Base-by-base conservation (phyloP, 2,888 invertebrate genomes). In the Cataglyphis cursor region DNA sequence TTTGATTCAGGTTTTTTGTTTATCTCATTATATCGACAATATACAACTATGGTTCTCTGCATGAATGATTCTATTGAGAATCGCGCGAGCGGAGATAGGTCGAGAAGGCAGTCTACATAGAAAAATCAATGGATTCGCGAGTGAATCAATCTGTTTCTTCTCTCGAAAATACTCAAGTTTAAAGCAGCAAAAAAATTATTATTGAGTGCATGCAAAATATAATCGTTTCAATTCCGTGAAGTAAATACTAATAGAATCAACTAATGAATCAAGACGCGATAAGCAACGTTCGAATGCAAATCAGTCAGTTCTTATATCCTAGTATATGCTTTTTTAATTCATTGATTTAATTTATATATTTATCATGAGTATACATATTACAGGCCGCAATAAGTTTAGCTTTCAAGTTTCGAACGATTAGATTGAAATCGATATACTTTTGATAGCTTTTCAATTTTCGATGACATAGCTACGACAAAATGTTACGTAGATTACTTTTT, bases 41-140 rank as follows among this genome's bases (percentile, higher is more conserved):
- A 44, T 31, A 51, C 78, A 41, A 28, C 51, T 44, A 66, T 81
- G 82, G 82, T 85, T 84, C 89, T 87, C 83, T 84, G 90, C 90
- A 90, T 93, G 91, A 93, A 93, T 92, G 92, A 93, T 90, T 91
- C 92, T 91, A 93, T 93, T 92, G 87, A 93, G 90, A 74, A 85
- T 84, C 87, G 85, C 85, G 85, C 87, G 87, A 88, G 83, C 86
- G 90, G 8, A 18, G 87, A 87, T 72, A 82, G 78, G 57, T 31
- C n/a, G 61, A 72, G 62, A 76, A 59, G 35, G 24, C 48, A 59
- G 65, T 38, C 38, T 18, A 74, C 18, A 18, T 51, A 31, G 28
- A 41, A 21, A 38, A 83, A 48, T 66, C 75, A 84, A 76, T 83
- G 81, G 44, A 85, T 78, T 86, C 72, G 84, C 82, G 57, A 82